A percentile compares a stretch with the other conserved stretches of the same genome.
Conservation (phyloP, 2,888 invertebrate genomes). For the Chalcosyrphus nemorum region DNA sequence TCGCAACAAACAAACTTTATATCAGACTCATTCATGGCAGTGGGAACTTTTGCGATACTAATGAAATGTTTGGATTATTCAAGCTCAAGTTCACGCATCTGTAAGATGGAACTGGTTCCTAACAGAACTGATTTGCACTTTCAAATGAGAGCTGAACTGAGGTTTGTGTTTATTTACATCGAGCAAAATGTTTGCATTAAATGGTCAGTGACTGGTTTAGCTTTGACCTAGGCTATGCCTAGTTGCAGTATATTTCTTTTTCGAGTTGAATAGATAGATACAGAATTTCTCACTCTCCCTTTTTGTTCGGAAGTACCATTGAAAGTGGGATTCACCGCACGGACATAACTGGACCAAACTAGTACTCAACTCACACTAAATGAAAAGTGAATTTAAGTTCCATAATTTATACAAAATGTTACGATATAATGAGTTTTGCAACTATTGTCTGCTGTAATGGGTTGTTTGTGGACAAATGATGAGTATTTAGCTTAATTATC, state of each 20-base stretch:
- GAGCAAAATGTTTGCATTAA: neutral
- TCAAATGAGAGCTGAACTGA: neutral
- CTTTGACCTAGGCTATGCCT: slow-evolving; percentile 4
- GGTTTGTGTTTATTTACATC: neutral
- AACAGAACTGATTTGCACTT: slow-evolving; percentile 14
- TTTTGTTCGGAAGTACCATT: neutral
- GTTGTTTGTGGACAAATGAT: no score
- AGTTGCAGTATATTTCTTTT: no score
- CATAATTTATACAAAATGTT: neutral
- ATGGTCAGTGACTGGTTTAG: slow-evolving; percentile 3
- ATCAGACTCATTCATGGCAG: neutral
- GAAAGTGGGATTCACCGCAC: neutral
- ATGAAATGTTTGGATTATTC: neutral
- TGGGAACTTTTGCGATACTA: neutral
- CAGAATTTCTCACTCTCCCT: neutral
- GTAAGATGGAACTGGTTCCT: slow-evolving; percentile 20
- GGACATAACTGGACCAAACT: neutral
- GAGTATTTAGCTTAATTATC: no score
- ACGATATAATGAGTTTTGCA: neutral
- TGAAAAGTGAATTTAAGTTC: neutral
- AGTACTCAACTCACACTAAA: neutral
- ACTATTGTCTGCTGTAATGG: neutral
- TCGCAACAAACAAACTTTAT: neutral
- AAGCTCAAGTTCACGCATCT: neutral
- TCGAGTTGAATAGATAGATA: neutral